A percentile compares a stretch with the other conserved stretches of the same genome.
Evolutionary conservation across 2,113 vertebrate genomes (phyloP).

Genomic region (Psittacara wagleri): DNA sequence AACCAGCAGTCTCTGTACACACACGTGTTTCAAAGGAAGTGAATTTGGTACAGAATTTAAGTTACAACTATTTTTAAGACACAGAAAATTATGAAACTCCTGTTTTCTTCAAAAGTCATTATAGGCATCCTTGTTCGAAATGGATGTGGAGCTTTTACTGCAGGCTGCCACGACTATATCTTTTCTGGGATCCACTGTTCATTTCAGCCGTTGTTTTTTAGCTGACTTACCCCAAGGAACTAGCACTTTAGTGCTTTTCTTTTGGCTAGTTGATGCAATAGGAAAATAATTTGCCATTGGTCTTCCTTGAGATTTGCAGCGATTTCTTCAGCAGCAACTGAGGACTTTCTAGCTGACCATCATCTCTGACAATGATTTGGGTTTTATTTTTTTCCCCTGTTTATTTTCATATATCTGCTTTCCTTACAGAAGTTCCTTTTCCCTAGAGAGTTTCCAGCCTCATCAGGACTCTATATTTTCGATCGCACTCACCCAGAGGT

Average conservation of each 20-base stretch:
- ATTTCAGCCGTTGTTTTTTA: not conserved
- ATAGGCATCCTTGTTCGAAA: not conserved
- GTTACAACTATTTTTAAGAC: not conserved
- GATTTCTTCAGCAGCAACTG: not conserved
- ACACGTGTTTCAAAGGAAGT: not conserved
- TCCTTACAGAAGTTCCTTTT: not conserved
- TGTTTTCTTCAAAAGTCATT: not conserved
- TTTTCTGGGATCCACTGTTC: not conserved
- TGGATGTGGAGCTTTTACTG: not conserved
- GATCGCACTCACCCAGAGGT: too few relatives aligned
- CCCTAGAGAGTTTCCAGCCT: not conserved
- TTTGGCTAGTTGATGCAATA: not conserved
- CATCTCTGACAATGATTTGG: fast-evolving
- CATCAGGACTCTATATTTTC: not conserved
- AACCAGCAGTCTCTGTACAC: not conserved
- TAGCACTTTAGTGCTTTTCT: not conserved
- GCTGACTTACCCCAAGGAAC: not conserved
- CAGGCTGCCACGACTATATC: not conserved
- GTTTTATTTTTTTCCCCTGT: not conserved
- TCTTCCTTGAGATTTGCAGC: not conserved
- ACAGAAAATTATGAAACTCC: not conserved
- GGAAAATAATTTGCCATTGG: not conserved
- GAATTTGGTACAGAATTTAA: not conserved
- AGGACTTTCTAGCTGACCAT: fast-evolving
- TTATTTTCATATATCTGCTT: not conserved